Evolutionary conservation across 2,113 vertebrate species (phyloP).

Genomic region (Anarhynchus alexandrinus): DNA sequence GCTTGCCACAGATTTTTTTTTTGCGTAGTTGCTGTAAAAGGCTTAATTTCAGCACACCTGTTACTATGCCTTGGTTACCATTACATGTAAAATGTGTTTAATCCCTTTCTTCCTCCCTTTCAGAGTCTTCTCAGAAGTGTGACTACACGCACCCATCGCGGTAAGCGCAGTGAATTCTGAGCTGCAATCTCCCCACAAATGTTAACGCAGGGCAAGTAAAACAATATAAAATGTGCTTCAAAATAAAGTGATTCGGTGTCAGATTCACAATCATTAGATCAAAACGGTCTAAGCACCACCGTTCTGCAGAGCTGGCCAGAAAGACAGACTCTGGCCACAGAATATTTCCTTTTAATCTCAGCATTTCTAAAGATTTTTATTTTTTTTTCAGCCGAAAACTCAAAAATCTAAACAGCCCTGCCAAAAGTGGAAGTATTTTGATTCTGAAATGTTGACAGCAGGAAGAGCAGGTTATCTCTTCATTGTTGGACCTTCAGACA

Average conservation of each 20-base stretch:
- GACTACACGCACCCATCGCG: fast-evolving
- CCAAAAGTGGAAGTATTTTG: not conserved
- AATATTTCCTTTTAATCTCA: not conserved
- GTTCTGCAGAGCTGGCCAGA: not conserved
- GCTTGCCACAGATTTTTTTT: not conserved
- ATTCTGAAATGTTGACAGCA: not conserved
- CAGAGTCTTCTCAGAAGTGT: not conserved
- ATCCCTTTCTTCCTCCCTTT: not conserved
- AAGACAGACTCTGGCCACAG: not conserved
- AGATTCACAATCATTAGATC: not conserved
- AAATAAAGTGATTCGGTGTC: not conserved
- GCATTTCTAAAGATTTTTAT: not conserved
- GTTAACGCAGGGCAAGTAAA: not conserved
- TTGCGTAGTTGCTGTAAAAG: not conserved
- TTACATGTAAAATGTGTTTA: not conserved
- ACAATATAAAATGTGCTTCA: not conserved
- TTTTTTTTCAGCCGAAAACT: not conserved
- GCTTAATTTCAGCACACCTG: not conserved
- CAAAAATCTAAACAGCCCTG: not conserved
- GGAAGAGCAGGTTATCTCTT: not conserved
- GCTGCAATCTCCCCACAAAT: not conserved
- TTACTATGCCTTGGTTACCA: not conserved
- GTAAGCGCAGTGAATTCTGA: not conserved
- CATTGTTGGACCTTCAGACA: not conserved
- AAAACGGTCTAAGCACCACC: not conserved